These are phyloP conservation scores for Patagioenas fasciata DNA, from an alignment of 2,113 vertebrate species.

Conservation along the genomic window DNA sequence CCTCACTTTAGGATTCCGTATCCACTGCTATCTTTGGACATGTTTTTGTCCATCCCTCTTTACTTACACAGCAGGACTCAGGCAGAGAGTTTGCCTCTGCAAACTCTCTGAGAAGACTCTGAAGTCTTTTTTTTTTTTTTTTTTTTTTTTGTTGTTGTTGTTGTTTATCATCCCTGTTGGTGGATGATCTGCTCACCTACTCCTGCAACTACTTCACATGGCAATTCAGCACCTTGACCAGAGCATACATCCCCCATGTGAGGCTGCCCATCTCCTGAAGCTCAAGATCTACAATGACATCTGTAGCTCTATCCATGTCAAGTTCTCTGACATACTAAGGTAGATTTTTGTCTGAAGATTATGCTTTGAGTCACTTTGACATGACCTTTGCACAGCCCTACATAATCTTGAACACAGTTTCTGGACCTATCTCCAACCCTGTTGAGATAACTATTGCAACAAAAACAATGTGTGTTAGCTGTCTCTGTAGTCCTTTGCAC, in stretches of 20 bases:
- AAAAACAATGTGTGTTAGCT: background rate
- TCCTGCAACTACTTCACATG: background rate
- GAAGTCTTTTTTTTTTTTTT: background rate
- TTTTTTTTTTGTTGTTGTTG: background rate
- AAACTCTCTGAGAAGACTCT: background rate
- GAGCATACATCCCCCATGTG: accelerated
- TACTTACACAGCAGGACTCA: background rate
- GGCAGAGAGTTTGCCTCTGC: background rate
- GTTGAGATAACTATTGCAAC: background rate
- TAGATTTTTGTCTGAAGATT: background rate
- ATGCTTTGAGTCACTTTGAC: background rate
- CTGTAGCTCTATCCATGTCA: background rate
- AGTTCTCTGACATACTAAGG: background rate
- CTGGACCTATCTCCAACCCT: background rate
- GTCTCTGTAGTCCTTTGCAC: background rate
- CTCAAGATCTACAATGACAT: background rate
- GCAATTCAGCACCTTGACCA: background rate
- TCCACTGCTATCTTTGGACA: background rate
- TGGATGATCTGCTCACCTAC: background rate
- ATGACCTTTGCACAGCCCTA: background rate
- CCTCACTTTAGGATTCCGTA: background rate
- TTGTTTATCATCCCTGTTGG: background rate
- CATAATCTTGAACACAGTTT: background rate
- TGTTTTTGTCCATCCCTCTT: background rate
- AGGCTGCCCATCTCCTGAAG: background rate